Evolutionary conservation across 2,797 vertebrate species (phyloP), one percentile per base, ranked within the genome.

Genomic region (Eremophila alpestris): DNA sequence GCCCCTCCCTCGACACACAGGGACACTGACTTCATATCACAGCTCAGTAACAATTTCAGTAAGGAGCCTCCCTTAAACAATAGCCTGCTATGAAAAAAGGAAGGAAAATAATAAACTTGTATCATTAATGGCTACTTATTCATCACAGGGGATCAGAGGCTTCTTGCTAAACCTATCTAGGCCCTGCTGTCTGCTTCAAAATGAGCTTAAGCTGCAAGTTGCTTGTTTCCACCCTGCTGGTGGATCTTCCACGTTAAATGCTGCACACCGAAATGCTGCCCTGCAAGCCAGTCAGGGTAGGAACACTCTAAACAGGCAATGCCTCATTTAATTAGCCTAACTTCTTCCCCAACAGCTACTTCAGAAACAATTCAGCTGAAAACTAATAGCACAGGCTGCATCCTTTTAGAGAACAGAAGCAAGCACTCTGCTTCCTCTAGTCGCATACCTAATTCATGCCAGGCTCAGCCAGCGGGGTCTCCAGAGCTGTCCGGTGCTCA

Each of bases 131-230:
- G 55, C 71, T 87, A 67, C 67, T 89, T 74, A 89, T 41, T 62
- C 40, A 64, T 48, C 71, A 74, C 34, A 83, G 76, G 27, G 65
- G 85, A 94, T 85, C 87, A 83, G 76, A 52, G 70, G 58, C 55
- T 87, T 89, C 60, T 78, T 93, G 69, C 82, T 86, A 93, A 94
- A 93, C 58, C 76, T 65, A 77, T 69, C 76, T 17, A 68, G 89
- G 62, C 62, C 90, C 83, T 56, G 51, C 40, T 79, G 92, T 70
- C 90, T 86, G 79, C 83, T 95, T 86, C 55, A 64, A 75, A 92
- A 92, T 51, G 89, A 92, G 78, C 84, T 90, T 91, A 94, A 93
- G 76, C 45, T 62, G n/a, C 43, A 83, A 85, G 75, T 70, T 92
- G 71, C 62, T 58, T 29, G 12, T 54, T 71, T 83, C 60, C n/a